Percentiles rank a stretch among this genome's conserved stretches.
These are phyloP conservation scores for Brachyopa scutellaris DNA, from an alignment of 2,888 invertebrate species.

Conservation along the genomic window DNA sequence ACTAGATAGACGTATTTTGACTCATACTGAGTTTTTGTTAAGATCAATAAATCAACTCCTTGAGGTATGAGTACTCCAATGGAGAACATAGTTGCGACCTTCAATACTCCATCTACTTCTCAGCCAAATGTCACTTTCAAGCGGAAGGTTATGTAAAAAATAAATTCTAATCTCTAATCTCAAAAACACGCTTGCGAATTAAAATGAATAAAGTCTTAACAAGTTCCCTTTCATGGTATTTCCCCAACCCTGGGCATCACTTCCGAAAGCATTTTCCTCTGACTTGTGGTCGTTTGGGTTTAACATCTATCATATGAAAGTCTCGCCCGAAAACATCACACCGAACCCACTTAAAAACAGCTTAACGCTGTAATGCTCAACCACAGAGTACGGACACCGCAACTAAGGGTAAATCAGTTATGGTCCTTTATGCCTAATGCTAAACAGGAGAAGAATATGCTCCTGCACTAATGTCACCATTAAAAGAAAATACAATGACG, in stretches of 20 bases:
- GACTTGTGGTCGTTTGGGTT: constrained; percentile 2
- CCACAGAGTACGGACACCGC: constrained; percentile 46
- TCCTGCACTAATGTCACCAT: not conserved
- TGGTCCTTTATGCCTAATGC: constrained; percentile 20
- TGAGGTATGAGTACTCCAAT: too few relatives aligned
- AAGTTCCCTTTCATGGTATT: not conserved
- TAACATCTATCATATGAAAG: constrained; percentile 16
- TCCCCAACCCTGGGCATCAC: not conserved
- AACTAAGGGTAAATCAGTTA: constrained; percentile 32
- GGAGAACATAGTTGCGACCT: too few relatives aligned
- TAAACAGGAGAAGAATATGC: constrained; percentile 18
- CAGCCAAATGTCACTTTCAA: too few relatives aligned
- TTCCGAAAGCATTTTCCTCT: not conserved
- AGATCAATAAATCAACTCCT: too few relatives aligned
- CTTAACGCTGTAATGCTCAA: constrained; percentile 36
- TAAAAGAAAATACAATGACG: not conserved
- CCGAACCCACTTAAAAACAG: constrained; percentile 36
- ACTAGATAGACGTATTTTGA: too few relatives aligned
- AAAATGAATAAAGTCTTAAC: too few relatives aligned
- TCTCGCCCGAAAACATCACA: constrained; percentile 13
- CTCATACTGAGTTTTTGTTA: too few relatives aligned
- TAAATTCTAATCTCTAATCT: too few relatives aligned
- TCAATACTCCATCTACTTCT: too few relatives aligned
- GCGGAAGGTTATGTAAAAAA: too few relatives aligned
- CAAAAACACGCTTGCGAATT: too few relatives aligned